phyloP scores from a whole-genome alignment of 2,888 invertebrate genomes.

The Dilophus febrilis region DNA sequence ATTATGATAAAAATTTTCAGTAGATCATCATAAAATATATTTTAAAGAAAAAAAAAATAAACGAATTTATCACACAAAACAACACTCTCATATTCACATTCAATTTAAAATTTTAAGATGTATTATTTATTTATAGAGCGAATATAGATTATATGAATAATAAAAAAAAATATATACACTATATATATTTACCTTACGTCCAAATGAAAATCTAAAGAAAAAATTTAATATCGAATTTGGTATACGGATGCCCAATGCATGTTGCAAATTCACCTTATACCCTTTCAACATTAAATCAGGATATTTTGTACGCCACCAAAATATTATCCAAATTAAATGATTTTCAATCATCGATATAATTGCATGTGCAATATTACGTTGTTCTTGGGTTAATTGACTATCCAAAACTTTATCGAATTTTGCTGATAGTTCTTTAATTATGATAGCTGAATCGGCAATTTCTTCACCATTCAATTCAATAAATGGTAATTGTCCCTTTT shows the following conservation, averaged over 20 bases:
- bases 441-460: slow-evolving; percentile 80
- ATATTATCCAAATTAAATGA: slow-evolving; percentile 78
- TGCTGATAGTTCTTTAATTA: slow-evolving; percentile 71
- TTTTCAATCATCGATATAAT: slow-evolving; percentile 91
- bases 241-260: slow-evolving; percentile 69
- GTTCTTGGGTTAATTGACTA: slow-evolving; percentile 62
- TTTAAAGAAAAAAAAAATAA: neutral
- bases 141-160: too few relatives aligned
- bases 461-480: slow-evolving; percentile 90
- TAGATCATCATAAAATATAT: neutral
- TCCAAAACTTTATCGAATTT: slow-evolving; percentile 74
- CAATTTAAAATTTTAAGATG: neutral
- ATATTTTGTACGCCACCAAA: slow-evolving; percentile 85
- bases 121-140: neutral
- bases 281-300: slow-evolving; percentile 80
- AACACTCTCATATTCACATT: neutral
- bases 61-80: too few relatives aligned
- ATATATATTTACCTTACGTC: slow-evolving; percentile 56
- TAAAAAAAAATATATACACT: too few relatives aligned
- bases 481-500: slow-evolving; percentile 89
- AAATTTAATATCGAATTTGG: slow-evolving; percentile 77
- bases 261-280: slow-evolving; percentile 81
- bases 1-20: neutral
- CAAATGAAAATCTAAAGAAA: slow-evolving; percentile 75
- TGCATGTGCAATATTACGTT: slow-evolving; percentile 76